Base-by-base conservation (phyloP, 2,888 invertebrate genomes). In the Onchidella celtica region DNA sequence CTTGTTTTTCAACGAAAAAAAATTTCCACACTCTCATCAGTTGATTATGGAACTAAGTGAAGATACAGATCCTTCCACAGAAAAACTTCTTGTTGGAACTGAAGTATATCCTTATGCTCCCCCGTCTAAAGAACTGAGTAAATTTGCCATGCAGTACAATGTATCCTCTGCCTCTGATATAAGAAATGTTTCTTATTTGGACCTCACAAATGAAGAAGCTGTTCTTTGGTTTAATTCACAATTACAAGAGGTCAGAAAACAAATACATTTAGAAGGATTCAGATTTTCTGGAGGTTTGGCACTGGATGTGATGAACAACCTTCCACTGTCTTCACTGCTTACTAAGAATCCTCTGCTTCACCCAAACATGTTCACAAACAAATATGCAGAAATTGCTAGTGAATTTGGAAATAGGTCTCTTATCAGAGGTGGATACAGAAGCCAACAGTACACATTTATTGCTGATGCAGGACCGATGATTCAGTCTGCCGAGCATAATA, bases 401-500 rank as follows among this genome's bases (percentile, higher is more conserved):
- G 47, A 84, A 3, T n/a, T 97, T 38, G 96, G 96, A 4, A 93
- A 94, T 3, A 94, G 95, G 86, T 96, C 97, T 84, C 97, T 97
- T 0, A 96, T 97, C 0, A 96, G 97, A 0, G 96, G 97, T 61
- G 97, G 97, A 0, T 95, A 97, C 32, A 95, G 95, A 32, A 94
- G 97, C 77, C 98, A 98, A 0, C 95, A 96, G 74, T 96, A 96
- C 0, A 97, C 98, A 0, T 96, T 97, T 0, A 97, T 98, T 91
- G 87, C 90, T n/a, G 96, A 97, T 0, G 93, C 98, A 40, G 96
- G 97, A 1, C 96, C 97, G 0, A 96, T 97, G 77, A 96, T 97
- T 83, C 97, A 98, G 0, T 96, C 96, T 0, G 99, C 99, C 99
- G 95, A 96, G 74, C 93, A 94, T 84, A 94, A 95, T 89, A 96